phyloP scores from a whole-genome alignment of 2,888 invertebrate species.

The Schrankia costaestrigalis region DNA sequence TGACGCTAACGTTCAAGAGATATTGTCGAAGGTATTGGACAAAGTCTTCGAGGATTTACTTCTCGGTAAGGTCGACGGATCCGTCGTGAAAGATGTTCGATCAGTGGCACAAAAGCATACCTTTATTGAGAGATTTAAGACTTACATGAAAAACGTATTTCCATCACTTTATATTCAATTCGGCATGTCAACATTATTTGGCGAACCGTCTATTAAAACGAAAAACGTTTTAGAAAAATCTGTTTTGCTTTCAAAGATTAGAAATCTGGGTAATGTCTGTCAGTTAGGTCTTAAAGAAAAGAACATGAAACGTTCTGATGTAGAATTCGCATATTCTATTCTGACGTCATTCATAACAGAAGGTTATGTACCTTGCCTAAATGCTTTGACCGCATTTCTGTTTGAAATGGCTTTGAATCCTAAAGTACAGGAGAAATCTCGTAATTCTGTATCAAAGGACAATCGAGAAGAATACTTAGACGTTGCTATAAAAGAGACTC shows the following conservation, averaged over 20 bases:
- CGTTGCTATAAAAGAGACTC: constrained; percentile 59
- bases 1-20: constrained; percentile 71
- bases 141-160: constrained; percentile 66
- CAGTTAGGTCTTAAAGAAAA: constrained; percentile 49
- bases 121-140: constrained; percentile 53
- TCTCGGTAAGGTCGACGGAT: constrained; percentile 49
- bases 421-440: constrained; percentile 51
- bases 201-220: constrained; percentile 46
- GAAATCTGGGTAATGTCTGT: constrained; percentile 45
- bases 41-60: constrained; percentile 67
- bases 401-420: constrained; percentile 59
- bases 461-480: constrained; percentile 55
- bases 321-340: constrained; percentile 54
- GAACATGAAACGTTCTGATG: constrained; percentile 41
- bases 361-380: constrained; percentile 64
- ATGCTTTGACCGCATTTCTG: constrained; percentile 54
- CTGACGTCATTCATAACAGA: constrained; percentile 61
- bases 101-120: constrained; percentile 48
- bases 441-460: constrained; percentile 40
- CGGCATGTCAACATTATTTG: constrained; percentile 48
- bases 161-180: constrained; percentile 63
- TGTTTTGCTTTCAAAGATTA: constrained; percentile 48
- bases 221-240: constrained; percentile 43
- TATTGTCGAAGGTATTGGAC: constrained; percentile 73
- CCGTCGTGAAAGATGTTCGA: constrained; percentile 51